phyloP scores from a whole-genome alignment of 2,888 invertebrate genomes.

The Argyresthia goedartella region DNA sequence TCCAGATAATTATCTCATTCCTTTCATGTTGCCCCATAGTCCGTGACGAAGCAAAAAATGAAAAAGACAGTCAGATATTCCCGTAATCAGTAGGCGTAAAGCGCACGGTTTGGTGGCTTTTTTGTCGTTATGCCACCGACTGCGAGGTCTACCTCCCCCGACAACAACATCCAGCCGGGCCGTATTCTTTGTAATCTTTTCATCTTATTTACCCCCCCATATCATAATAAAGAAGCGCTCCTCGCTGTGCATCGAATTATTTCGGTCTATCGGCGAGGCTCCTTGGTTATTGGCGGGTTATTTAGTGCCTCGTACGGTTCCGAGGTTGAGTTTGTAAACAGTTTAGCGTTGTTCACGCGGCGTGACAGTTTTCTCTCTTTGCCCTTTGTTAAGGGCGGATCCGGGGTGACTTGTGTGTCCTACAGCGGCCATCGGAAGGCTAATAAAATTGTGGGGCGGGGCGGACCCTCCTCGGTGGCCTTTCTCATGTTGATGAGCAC shows the following conservation, averaged over 20 bases:
- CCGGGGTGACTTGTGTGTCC: not conserved
- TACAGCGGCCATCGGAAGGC: constrained; percentile 20
- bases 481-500: constrained; percentile 55
- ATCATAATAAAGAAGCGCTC: not conserved
- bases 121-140: not conserved
- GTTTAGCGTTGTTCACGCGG: constrained; percentile 9
- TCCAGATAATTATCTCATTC: constrained; percentile 27
- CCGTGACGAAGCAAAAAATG: constrained; percentile 22
- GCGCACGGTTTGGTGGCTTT: not conserved
- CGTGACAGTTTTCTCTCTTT: constrained; percentile 14
- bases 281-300: not conserved
- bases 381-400: not conserved
- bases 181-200: not conserved
- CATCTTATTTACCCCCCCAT: not conserved
- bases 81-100: not conserved
- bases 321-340: not conserved
- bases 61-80: constrained; percentile 4
- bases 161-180: not conserved
- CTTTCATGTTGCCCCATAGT: constrained; percentile 30
- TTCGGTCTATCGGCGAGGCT: not conserved
- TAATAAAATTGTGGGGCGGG: constrained; percentile 57
- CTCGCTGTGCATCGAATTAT: not conserved
- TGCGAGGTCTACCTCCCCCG: not conserved
- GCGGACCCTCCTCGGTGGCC: constrained; percentile 21
- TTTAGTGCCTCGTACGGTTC: too few species aligned